These are phyloP conservation scores for Schrankia costaestrigalis DNA, from an alignment of 2,888 invertebrate genomes.

Conservation along the genomic window DNA sequence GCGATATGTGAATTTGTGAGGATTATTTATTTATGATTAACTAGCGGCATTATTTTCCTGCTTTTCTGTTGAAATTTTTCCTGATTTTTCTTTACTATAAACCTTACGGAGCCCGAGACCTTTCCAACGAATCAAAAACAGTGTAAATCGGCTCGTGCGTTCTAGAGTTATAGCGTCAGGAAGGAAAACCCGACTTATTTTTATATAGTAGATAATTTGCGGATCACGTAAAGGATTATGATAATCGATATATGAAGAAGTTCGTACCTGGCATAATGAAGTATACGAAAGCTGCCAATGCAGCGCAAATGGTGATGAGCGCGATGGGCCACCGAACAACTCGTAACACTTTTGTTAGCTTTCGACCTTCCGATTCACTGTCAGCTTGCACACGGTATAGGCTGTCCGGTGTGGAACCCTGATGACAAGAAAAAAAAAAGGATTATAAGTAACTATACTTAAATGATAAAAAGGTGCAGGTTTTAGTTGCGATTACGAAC, in stretches of 20 bases:
- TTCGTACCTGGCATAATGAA: conserved; percentile 77
- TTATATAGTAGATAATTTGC: too few species aligned
- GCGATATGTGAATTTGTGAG: too few species aligned
- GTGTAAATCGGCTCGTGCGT: too few species aligned
- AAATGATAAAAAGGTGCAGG: background rate
- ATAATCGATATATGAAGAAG: conserved; percentile 10
- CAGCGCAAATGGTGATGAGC: conserved; percentile 65
- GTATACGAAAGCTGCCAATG: conserved; percentile 73
- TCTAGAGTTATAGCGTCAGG: too few species aligned
- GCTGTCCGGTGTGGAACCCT: conserved; percentile 78
- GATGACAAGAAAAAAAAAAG: conserved; percentile 30
- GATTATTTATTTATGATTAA: too few species aligned
- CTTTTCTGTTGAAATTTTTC: too few species aligned
- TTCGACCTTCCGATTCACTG: conserved; percentile 41
- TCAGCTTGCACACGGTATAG: conserved; percentile 65
- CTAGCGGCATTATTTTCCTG: too few species aligned
- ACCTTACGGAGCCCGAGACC: too few species aligned
- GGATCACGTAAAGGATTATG: conserved; percentile 17
- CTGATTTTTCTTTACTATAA: too few species aligned
- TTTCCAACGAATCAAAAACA: too few species aligned
- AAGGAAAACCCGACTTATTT: too few species aligned
- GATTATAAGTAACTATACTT: background rate
- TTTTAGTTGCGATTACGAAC: background rate
- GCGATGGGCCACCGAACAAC: conserved; percentile 74
- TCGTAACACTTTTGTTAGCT: conserved; percentile 52